Evolutionary conservation across 2,888 invertebrate genomes (phyloP).

Genomic region (Agrochola litura): DNA sequence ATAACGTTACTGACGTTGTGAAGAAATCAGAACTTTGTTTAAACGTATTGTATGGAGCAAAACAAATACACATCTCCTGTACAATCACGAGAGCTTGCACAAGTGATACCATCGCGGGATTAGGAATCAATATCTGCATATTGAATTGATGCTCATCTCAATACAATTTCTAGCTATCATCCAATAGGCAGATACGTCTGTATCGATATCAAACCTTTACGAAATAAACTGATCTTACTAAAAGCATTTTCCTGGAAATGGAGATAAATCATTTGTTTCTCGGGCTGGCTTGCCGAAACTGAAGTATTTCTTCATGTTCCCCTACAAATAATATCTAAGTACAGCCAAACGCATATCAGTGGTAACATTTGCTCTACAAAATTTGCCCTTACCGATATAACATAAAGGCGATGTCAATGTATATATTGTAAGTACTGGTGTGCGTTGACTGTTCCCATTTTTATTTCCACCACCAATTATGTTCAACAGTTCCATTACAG

Average conservation of each 20-base stretch:
- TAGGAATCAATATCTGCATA: constrained; percentile 19
- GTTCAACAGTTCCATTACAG: not conserved
- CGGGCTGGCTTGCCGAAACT: not conserved
- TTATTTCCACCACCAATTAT: not conserved
- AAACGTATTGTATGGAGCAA: not conserved
- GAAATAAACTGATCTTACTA: constrained; percentile 7
- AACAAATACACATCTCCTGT: constrained; percentile 10
- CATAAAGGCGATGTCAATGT: not conserved
- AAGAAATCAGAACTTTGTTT: not conserved
- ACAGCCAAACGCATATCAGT: not conserved
- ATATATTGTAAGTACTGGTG: not conserved
- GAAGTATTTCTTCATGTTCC: not conserved
- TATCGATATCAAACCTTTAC: not conserved
- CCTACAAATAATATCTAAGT: not conserved
- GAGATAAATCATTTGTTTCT: not conserved
- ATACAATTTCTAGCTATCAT: not conserved
- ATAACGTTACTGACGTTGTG: not conserved
- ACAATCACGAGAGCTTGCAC: constrained; percentile 27
- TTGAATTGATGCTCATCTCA: constrained; percentile 37
- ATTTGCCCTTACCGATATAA: not conserved
- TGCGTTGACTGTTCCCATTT: not conserved
- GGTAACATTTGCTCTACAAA: not conserved
- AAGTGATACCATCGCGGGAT: not conserved
- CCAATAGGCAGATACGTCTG: not conserved
- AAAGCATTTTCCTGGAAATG: not conserved